These are phyloP conservation scores for Protonemura montana DNA, from an alignment of 2,888 invertebrate genomes.

Conservation along the genomic window DNA sequence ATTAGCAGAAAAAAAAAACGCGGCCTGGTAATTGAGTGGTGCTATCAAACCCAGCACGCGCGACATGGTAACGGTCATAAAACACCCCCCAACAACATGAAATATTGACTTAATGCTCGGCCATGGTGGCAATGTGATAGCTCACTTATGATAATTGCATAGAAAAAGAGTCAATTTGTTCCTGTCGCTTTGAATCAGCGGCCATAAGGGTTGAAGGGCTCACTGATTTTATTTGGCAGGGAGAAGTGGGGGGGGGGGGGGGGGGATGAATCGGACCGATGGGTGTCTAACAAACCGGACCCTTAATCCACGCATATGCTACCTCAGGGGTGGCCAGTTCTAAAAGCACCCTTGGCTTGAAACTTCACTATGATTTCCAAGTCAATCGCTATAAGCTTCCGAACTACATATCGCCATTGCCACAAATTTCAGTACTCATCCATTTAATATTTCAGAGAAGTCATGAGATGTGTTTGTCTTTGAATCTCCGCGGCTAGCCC, in stretches of 20 bases:
- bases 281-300: conserved; percentile 20
- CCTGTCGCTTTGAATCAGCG: conserved; percentile 43
- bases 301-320: conserved; percentile 30
- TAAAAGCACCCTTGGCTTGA: not conserved
- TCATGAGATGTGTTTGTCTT: no score
- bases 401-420: not conserved
- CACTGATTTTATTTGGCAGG: conserved; percentile 36
- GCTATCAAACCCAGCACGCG: not conserved
- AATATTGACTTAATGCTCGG: conserved; percentile 31
- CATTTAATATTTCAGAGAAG: no score
- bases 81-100: conserved; percentile 4
- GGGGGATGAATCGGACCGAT: not conserved
- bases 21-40: conserved; percentile 33
- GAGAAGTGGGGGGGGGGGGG: no score
- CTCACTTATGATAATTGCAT: conserved; percentile 41
- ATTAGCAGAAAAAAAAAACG: conserved; percentile 3
- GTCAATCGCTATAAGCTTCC: no score
- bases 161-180: conserved; percentile 47
- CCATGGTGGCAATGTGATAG: conserved; percentile 28
- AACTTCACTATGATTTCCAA: no score
- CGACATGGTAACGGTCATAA: conserved; percentile 15
- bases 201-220: conserved; percentile 9
- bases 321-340: conserved; percentile 7
- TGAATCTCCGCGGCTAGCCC: no score
- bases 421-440: not conserved